These are phyloP conservation scores for Elysia crispata DNA, from an alignment of 2,888 invertebrate species.

Conservation along the genomic window DNA sequence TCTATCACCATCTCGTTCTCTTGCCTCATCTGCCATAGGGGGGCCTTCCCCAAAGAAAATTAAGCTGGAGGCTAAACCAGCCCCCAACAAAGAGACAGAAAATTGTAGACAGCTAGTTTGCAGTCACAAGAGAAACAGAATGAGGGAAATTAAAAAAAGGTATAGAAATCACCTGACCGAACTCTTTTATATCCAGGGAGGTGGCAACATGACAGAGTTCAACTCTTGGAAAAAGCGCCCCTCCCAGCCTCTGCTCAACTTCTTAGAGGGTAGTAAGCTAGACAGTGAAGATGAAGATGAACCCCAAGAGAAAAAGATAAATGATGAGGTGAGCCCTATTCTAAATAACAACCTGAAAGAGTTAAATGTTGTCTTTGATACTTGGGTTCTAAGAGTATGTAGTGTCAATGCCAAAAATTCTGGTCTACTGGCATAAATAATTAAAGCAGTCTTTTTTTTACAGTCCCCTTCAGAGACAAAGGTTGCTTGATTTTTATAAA, in stretches of 20 bases:
- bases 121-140: constrained; percentile 65
- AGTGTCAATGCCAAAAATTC: too few relatives aligned
- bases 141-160: constrained; percentile 72
- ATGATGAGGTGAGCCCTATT: constrained; percentile 69
- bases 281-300: constrained; percentile 82
- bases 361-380: too few relatives aligned
- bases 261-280: constrained; percentile 86
- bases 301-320: constrained; percentile 59
- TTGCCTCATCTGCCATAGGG: constrained; percentile 11
- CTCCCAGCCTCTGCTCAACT: constrained; percentile 84
- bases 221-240: constrained; percentile 89
- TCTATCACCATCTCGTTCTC: constrained; percentile 6
- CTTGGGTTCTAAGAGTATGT: too few relatives aligned
- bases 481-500: too few relatives aligned
- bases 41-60: constrained; percentile 70
- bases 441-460: too few relatives aligned
- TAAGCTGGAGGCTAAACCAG: constrained; percentile 72
- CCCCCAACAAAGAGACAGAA: constrained; percentile 69
- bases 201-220: constrained; percentile 93
- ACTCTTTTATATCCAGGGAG: constrained; percentile 90
- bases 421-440: too few relatives aligned
- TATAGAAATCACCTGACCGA: constrained; percentile 82
- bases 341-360: too few relatives aligned
- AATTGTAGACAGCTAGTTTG: constrained; percentile 67
- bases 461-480: too few relatives aligned